Percentiles rank a stretch among this genome's conserved stretches.
These are phyloP conservation scores for Amblyopsis rosae DNA, from an alignment of 2,113 vertebrate genomes.

Conservation along the genomic window DNA sequence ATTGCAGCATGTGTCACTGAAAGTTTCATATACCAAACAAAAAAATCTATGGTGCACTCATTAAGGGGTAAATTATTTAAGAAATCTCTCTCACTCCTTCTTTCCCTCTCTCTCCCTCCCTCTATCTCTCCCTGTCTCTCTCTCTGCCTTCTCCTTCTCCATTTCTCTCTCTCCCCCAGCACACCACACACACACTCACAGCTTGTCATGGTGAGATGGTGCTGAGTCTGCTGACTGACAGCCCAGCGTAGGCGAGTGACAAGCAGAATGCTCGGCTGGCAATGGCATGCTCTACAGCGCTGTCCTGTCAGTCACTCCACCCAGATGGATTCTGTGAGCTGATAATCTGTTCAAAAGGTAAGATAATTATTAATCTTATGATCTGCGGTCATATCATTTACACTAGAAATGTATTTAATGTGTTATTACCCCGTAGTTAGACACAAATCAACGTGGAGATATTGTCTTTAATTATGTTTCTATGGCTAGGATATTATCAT, in stretches of 20 bases:
- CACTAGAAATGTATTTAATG: neutral
- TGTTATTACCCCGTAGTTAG: too few species aligned
- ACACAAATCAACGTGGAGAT: slow-evolving; percentile 21
- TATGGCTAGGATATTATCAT: neutral
- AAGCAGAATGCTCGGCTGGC: slow-evolving; percentile 42
- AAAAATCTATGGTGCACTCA: too few species aligned
- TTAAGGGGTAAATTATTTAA: too few species aligned
- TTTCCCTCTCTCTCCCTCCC: neutral
- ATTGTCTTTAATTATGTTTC: neutral
- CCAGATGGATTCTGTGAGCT: slow-evolving; percentile 21
- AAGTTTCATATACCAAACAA: too few species aligned
- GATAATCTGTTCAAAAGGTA: slow-evolving; percentile 36
- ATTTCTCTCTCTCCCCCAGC: neutral
- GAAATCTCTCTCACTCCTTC: too few species aligned
- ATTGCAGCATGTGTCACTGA: neutral
- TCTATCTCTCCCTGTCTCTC: neutral
- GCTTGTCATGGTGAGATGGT: slow-evolving; percentile 34
- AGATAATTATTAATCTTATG: slow-evolving; percentile 16
- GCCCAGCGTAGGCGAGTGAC: slow-evolving; percentile 39
- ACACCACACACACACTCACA: neutral
- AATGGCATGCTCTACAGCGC: slow-evolving; percentile 12
- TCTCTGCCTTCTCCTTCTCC: neutral
- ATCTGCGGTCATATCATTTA: neutral
- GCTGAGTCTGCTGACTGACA: slow-evolving; percentile 61
- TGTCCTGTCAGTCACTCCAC: slow-evolving; percentile 34